Base-by-base conservation (phyloP, 1,140 invertebrate genomes). In the Drosophila watanabei region DNA sequence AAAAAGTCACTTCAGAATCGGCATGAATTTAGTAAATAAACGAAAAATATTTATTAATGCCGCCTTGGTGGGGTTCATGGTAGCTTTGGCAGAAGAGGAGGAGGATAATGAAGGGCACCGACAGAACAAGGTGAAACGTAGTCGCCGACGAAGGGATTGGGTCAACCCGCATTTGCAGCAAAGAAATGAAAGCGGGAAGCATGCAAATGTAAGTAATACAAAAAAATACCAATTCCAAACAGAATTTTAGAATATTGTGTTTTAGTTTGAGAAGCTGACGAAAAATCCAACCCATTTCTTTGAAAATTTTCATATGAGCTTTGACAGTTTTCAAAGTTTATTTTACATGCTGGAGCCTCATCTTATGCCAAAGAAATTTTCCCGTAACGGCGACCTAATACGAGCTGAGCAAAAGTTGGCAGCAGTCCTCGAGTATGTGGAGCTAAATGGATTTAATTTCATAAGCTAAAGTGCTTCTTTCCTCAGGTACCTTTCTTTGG, bases 281-380 rank as follows among this genome's bases (percentile, higher is more conserved):
- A 56, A 56, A 24, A 56, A 56, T 37, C 54, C 54, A 7, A 39
- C 18, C 20, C 35, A 56, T 39, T 56, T 56, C 54, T 56, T 56
- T n/a, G 54, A 33, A 3, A 56, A 56, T 37, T 56, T 56, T 20
- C 54, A 56, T 16, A 56, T 56, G 54, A 56, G 35, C 54, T 56
- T 56, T 24, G 54, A 56, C n/a, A 39, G 5, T 6, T 56, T 56
- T 39, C 54, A 56, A 56, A 56, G 54, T 39, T 28, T 56, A 24
- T 56, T 56, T 39, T 16, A 0, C 5, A 16, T 16, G 35, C 13
- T 56, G 35, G 20, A 56, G 14, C 35, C 13, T 7, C 14, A 56
- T 56, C 54, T 56, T 39, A n/a, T 24, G 20, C 33, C 54, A 28
- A 56, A 5, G 5, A 56, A 16, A 39, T 11, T 16, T n/a, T 37